A percentile compares a stretch with the other conserved stretches of the same genome.
Evolutionary conservation across 2,888 invertebrate species (phyloP).

Genomic region (Tetheella fluctuosa): DNA sequence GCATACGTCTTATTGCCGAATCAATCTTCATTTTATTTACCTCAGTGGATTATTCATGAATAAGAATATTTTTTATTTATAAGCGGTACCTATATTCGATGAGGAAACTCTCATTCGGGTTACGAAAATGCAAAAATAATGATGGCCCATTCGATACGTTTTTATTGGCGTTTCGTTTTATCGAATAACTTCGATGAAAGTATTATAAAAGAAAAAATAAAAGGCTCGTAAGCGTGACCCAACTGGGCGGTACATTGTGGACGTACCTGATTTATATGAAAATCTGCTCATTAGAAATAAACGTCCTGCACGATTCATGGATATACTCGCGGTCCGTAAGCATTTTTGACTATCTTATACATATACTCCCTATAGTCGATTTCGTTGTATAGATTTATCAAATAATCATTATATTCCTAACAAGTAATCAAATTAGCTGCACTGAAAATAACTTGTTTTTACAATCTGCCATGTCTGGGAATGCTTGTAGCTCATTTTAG

Average conservation of each 20-base stretch:
- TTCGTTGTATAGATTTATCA: background rate
- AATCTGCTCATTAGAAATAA: conserved; percentile 24
- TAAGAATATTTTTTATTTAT: background rate
- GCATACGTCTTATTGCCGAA: too few relatives aligned
- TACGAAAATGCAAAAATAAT: conserved; percentile 52
- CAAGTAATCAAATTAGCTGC: background rate
- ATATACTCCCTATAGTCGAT: background rate
- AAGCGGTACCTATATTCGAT: background rate
- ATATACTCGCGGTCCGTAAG: background rate
- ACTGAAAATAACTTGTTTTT: background rate
- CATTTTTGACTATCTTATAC: background rate
- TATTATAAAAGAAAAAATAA: conserved; percentile 24
- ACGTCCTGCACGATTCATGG: conserved; percentile 9
- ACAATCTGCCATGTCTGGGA: conserved; percentile 22
- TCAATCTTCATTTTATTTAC: background rate
- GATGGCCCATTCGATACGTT: conserved; percentile 33
- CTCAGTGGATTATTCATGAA: background rate
- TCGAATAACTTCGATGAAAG: conserved; percentile 41
- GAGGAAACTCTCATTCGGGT: conserved; percentile 16
- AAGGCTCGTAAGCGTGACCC: conserved; percentile 32
- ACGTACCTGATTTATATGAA: conserved; percentile 43
- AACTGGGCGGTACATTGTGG: conserved; percentile 32
- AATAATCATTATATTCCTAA: too few relatives aligned
- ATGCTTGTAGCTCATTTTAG: conserved; percentile 43
- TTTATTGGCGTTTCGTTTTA: conserved; percentile 47